Conservation (phyloP, 2,888 invertebrate genomes). For the Xiphydria camelus region DNA sequence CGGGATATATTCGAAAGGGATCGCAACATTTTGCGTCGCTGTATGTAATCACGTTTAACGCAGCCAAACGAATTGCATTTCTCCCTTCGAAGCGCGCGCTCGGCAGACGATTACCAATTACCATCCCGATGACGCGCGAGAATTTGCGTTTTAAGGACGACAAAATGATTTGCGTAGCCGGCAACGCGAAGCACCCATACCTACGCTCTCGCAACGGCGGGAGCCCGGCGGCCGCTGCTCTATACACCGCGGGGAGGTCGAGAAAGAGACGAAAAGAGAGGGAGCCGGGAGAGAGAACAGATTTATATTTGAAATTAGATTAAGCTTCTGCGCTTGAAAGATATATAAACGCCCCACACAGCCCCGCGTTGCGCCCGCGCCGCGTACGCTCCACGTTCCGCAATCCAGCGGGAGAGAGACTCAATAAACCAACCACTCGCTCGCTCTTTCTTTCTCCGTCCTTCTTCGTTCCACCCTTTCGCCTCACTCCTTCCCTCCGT, state of each 20-base stretch:
- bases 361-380: slow-evolving; percentile 32
- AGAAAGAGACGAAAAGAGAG: slow-evolving; percentile 28
- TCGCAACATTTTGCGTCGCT: too few species aligned
- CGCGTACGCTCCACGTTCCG: slow-evolving; percentile 37
- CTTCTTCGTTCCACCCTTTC: slow-evolving; percentile 1
- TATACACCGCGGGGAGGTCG: slow-evolving; percentile 12
- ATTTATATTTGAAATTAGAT: slow-evolving; percentile 59
- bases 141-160: too few species aligned
- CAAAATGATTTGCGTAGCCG: too few species aligned
- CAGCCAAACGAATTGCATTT: too few species aligned
- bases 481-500: background rate
- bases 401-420: slow-evolving; percentile 48
- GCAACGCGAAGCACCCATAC: too few species aligned
- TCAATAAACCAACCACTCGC: slow-evolving; percentile 54
- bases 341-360: slow-evolving; percentile 56
- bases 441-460: slow-evolving; percentile 36
- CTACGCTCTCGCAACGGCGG: too few species aligned
- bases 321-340: slow-evolving; percentile 58
- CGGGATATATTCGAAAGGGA: too few species aligned
- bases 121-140: too few species aligned
- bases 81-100: too few species aligned
- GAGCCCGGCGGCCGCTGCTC: too few species aligned
- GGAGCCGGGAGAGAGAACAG: slow-evolving; percentile 48
- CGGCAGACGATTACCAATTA: too few species aligned
- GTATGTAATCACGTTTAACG: too few species aligned